These are phyloP conservation scores for Mastomys coucha DNA, from an alignment of 2,113 vertebrate genomes.

Conservation along the genomic window DNA sequence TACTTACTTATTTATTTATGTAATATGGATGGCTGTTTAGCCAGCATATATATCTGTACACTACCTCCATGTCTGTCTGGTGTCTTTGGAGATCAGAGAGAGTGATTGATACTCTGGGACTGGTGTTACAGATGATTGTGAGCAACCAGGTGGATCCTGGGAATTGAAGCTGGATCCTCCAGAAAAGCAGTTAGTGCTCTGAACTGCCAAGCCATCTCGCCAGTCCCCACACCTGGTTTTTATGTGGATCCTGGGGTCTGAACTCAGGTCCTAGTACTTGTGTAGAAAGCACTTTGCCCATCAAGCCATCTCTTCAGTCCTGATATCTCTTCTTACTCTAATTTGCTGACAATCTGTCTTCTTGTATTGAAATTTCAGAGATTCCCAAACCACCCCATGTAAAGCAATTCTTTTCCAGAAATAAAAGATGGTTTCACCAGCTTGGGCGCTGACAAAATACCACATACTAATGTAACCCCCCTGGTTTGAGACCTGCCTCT, in stretches of 20 bases:
- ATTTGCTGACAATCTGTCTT: background rate
- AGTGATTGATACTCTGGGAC: background rate
- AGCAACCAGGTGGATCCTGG: background rate
- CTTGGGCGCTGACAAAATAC: background rate
- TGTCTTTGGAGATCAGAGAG: background rate
- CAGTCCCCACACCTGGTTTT: background rate
- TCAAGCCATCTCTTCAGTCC: background rate
- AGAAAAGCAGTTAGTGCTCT: background rate
- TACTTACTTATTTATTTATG: background rate
- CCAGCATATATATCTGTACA: too few relatives aligned
- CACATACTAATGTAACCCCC: too few relatives aligned
- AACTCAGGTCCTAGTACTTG: background rate
- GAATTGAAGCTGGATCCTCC: background rate
- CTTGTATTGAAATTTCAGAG: background rate
- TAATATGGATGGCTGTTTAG: background rate
- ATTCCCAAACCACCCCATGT: background rate
- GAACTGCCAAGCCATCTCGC: background rate
- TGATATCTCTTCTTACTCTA: background rate
- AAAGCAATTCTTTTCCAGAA: constrained; percentile 17
- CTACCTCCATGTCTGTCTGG: background rate
- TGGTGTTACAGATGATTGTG: background rate
- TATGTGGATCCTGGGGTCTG: background rate
- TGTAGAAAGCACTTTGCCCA: background rate
- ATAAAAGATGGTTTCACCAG: background rate
- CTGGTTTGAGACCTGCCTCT: too few relatives aligned